A percentile compares a stretch with the other conserved stretches of the same genome.
Conservation (phyloP, 2,888 invertebrate genomes). For the Drosophila macrospina region DNA sequence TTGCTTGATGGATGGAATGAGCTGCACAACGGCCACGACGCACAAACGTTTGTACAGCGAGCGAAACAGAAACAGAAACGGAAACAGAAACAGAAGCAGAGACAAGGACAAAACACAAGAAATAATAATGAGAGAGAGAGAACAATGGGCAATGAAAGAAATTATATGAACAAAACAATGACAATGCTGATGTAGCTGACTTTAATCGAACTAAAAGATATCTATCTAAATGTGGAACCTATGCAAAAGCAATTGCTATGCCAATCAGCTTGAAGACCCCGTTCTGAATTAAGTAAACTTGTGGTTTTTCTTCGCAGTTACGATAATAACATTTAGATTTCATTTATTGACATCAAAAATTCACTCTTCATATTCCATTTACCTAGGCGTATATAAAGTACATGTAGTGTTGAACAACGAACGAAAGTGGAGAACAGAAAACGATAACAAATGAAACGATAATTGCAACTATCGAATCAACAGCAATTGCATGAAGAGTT, state of each 20-base stretch:
- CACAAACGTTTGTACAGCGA: slow-evolving; percentile 30
- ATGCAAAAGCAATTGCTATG: background rate
- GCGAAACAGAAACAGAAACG: slow-evolving; percentile 28
- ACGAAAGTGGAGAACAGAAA: slow-evolving; percentile 9
- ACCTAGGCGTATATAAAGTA: slow-evolving; percentile 42
- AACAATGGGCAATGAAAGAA: slow-evolving; percentile 11
- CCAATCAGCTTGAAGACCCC: background rate
- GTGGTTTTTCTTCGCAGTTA: slow-evolving; percentile 6
- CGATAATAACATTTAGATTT: slow-evolving; percentile 71
- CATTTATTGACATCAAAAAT: slow-evolving; percentile 78
- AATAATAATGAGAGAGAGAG: slow-evolving; percentile 19
- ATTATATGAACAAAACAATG: slow-evolving; percentile 20
- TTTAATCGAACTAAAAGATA: slow-evolving; percentile 1
- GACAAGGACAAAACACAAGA: slow-evolving; percentile 21
- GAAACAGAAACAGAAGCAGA: slow-evolving; percentile 26
- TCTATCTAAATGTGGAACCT: background rate
- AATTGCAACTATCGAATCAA: slow-evolving; percentile 25
- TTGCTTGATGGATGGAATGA: slow-evolving; percentile 65
- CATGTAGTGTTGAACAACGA: slow-evolving; percentile 37
- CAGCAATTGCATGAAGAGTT: slow-evolving; percentile 18
- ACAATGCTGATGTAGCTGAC: slow-evolving; percentile 10
- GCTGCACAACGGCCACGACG: slow-evolving; percentile 43
- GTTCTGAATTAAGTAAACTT: slow-evolving; percentile 1
- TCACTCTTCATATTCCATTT: slow-evolving; percentile 64
- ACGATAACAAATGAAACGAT: slow-evolving; percentile 17